Evolutionary conservation across 64 coral and sea anemone genomes (phyloP).

Genomic region (Pocillopora damicornis): DNA sequence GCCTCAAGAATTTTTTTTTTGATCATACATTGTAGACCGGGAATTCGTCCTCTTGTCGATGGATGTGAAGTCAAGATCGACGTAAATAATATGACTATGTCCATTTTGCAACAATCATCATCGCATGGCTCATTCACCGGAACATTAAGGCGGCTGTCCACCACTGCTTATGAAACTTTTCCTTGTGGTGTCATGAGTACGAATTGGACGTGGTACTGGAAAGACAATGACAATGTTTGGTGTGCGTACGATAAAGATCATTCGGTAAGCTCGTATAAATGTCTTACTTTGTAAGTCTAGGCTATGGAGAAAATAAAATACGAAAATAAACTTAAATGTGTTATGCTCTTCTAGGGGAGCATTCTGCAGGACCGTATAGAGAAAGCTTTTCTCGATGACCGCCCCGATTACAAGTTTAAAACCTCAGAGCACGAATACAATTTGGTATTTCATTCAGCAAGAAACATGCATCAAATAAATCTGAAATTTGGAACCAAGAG

Average conservation of each 20-base stretch:
- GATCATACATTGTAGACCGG: background rate
- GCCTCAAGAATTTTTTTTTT: background rate
- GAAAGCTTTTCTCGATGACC: background rate
- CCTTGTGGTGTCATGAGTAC: background rate
- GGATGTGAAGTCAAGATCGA: background rate
- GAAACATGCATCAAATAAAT: constrained; percentile 11
- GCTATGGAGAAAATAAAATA: background rate
- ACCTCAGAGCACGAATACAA: background rate
- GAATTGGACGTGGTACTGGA: constrained; percentile 12
- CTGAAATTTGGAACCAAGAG: constrained; percentile 13
- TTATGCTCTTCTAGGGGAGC: background rate
- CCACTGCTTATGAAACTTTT: background rate
- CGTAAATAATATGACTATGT: background rate
- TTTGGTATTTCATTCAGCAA: background rate
- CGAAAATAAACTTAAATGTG: too few relatives aligned
- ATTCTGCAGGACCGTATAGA: background rate
- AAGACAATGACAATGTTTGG: constrained; percentile 7
- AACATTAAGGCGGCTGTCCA: background rate
- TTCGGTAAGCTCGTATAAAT: background rate
- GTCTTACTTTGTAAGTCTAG: background rate
- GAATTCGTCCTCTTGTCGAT: background rate
- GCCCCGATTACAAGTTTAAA: background rate
- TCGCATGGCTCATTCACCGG: background rate
- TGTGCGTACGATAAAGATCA: background rate
- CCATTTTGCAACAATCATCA: background rate